Base-by-base conservation (phyloP, 2,888 invertebrate species). In the Merodon equestris region DNA sequence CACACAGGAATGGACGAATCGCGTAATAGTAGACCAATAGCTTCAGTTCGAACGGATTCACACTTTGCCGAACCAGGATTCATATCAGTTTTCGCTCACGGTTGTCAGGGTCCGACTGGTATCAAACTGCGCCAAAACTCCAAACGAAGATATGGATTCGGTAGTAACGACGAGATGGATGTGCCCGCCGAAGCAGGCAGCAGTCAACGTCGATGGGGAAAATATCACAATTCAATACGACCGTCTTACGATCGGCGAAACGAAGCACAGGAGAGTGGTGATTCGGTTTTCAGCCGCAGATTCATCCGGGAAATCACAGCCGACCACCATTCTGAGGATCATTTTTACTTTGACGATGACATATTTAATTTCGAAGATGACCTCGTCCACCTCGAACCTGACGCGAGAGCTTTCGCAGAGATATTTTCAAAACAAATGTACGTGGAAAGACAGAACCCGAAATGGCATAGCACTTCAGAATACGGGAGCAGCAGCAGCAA, bases 41-140 rank as follows among this genome's bases (percentile, higher is more conserved):
- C 89, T 10, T 86, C 88, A 0, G 88, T 88, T 15, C 92, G 94
- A 86, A 95, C 95, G 0, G 95, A 95, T 85, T 95, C 95, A 0
- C 95, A 94, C 85, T 96, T 96, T 84, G 91, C 95, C 0, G 95
- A 96, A 83, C 95, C 95, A 0, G 94, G 95, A 12, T 95, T 95
- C 84, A 94, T 95, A 38, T 95, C 95, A 48, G 95, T 96, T 0
- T 95, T 95, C 84, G 95, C 95, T 0, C 95, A 95, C 82, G 95
- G 95, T 0, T 96, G 95, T 84, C 93, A 94, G 84, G 92, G 86
- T 60, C 86, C 86, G 2, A 84, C 83, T 27, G 87, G 86, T 10
- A 86, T 86, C 9, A 84, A 86, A 38, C 76, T 87, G 18, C 84
- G 89, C 0, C 86, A 87, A 75, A 88, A 88, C 57, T 88, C 87